Base-by-base conservation (phyloP, 2,113 vertebrate genomes). In the Sterrhoptilus dennistouni region DNA sequence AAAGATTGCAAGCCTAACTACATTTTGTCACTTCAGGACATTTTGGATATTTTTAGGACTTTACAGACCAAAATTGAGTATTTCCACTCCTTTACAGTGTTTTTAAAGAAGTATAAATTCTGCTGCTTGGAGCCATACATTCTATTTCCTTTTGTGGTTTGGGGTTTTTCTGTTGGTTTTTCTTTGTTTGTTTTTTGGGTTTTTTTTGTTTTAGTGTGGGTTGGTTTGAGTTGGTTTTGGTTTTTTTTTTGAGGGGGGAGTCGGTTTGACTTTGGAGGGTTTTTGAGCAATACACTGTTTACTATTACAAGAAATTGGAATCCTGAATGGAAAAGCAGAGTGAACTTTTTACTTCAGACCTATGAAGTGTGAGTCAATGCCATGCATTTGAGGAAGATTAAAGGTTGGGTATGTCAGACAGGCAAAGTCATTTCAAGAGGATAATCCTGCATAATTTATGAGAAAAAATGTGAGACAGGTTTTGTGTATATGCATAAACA, bases 391-490 rank as follows among this genome's bases (percentile, higher is more conserved):
- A 83, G 38, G 64, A 89, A 74, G 49, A 88, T 89, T 86, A 93
- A 93, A 95, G 25, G 5, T 53, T 90, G 35, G 20, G 12, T 92
- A 53, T 87, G 42, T 89, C 69, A 94, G 56, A 90, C 44, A 80
- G 52, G 18, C 13, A 70, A 86, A 93, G 49, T 65, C 36, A 53
- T 92, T 84, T 88, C 81, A 83, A 85, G 54, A 79, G 40, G 45
- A 87, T 76, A 91, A 89, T 85, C 54, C 47, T 93, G n/a, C 36
- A 87, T 91, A 94, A 91, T 92, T 91, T 89, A 84, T 83, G 77
- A 76, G 81, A 68, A 84, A 91, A 91, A 60, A 50, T 36, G 45
- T 59, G 74, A 38, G 57, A 72, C n/a, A 56, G 25, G 44, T 31
- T 91, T 65, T 93, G 77, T 93, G 80, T 64, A 36, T 56, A 59